A percentile compares a stretch with the other conserved stretches of the same genome.
These are phyloP conservation scores for Perdita meconis DNA, from an alignment of 2,888 invertebrate genomes.

Conservation along the genomic window DNA sequence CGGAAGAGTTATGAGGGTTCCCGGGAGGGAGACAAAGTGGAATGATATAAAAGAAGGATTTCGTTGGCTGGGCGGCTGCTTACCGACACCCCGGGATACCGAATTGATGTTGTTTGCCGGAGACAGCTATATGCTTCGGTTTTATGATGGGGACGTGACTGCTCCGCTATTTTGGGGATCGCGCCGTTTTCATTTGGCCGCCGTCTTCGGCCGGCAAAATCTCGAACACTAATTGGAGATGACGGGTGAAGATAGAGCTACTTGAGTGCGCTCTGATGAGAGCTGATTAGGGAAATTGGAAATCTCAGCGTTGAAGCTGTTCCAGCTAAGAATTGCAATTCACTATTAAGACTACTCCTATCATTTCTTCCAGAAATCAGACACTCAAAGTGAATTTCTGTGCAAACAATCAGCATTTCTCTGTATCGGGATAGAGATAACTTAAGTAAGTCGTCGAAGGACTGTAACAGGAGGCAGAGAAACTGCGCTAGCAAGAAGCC, in stretches of 20 bases:
- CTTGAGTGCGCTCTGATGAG: not conserved
- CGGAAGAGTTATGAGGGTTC: constrained; percentile 39
- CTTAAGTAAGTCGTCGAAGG: not conserved
- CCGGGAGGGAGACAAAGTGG: constrained; percentile 23
- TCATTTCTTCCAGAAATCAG: no score
- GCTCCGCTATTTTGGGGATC: not conserved
- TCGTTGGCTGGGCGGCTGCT: not conserved
- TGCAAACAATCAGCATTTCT: no score
- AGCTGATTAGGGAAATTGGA: no score
- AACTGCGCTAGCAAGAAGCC: not conserved
- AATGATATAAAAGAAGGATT: constrained; percentile 26
- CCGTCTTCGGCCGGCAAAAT: not conserved
- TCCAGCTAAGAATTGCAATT: no score
- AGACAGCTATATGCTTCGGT: not conserved
- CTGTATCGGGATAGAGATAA: no score
- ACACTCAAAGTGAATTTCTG: no score
- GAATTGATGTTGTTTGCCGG: constrained; percentile 29
- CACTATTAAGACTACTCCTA: no score
- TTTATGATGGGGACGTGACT: constrained; percentile 7
- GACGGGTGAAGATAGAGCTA: not conserved
- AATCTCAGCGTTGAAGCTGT: no score
- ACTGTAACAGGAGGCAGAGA: not conserved
- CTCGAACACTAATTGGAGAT: not conserved
- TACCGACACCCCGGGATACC: not conserved
- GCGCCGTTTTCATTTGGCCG: not conserved